A percentile compares a stretch with the other conserved stretches of the same genome.
Conservation (phyloP, 2,113 vertebrate species). For the Thinocorus orbignyianus region DNA sequence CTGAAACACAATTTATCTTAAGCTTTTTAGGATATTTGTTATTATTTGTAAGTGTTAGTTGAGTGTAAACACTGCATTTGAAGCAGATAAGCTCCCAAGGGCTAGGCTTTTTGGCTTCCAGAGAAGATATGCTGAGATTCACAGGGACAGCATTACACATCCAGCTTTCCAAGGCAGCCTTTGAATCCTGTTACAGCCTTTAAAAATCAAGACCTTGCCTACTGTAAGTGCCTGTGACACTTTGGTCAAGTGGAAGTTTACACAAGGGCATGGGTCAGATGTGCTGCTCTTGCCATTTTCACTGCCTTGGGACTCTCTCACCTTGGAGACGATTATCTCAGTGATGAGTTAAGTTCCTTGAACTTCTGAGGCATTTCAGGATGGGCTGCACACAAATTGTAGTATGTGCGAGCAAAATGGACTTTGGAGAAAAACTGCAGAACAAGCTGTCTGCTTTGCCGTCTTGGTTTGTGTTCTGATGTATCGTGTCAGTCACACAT, state of each 20-base stretch:
- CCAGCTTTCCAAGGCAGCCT: not conserved
- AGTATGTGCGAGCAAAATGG: not conserved
- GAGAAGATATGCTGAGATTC: not conserved
- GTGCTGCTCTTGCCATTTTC: not conserved
- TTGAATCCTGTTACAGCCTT: not conserved
- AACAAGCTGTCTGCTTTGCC: not conserved
- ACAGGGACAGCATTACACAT: not conserved
- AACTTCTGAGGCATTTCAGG: not conserved
- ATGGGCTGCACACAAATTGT: not conserved
- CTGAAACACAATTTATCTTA: not conserved
- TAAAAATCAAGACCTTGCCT: not conserved
- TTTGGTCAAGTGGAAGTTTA: not conserved
- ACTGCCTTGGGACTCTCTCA: not conserved
- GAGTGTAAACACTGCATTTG: not conserved
- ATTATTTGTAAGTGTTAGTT: not conserved
- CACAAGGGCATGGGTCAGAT: not conserved
- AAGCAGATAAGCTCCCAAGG: not conserved
- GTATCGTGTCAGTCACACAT: not conserved
- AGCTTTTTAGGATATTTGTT: not conserved
- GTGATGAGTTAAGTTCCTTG: not conserved
- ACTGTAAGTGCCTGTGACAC: not conserved
- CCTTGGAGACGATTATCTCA: not conserved
- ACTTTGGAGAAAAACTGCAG: not conserved
- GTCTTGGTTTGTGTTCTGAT: not conserved
- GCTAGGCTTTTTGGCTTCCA: not conserved